Evolutionary conservation across 1,140 invertebrate genomes (phyloP), one percentile per base, ranked within the genome.

Genomic region (Fopius arisanus): DNA sequence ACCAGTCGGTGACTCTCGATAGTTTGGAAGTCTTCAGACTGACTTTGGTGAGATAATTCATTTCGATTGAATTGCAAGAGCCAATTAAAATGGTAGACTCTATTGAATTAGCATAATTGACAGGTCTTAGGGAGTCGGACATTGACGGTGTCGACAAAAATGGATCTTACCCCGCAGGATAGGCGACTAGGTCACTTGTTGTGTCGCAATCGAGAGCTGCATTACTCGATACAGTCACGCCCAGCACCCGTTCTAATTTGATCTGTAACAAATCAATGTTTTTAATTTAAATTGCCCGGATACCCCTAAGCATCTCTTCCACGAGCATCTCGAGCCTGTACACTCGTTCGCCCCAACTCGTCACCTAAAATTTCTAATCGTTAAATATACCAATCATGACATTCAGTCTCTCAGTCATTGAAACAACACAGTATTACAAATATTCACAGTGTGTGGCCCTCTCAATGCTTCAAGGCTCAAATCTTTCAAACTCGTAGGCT

Each of bases 181-280:
- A 98, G 9, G 96, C 96, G 76, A 98, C 92, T 67, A 94, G 89
- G 78, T 96, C 96, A 54, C 92, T 93, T 82, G 93, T 93, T 40
- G 93, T 92, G 85, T 97, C 95, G 87, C 93, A 95, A 87, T 95
- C 95, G 78, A 98, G 90, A 6, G 95, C 95, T 77, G 96, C 94
- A 91, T 97, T 98, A 83, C 92, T 96, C 81, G 92, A 92, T 37
- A 97, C 95, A 28, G 97, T 98, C 78, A 98, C 90, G 70, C 97
- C 97, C 77, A 98, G 89, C 67, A 98, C 96, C 79, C 93, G 92
- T 90, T 98, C 96, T 84, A 98, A 91, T 86, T 96, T 96, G 80
- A 98, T 95, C 97, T 98, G 90, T 81, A 94, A 92, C 69, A 82
- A 84, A 86, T 78, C 69, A 29, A 12, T 26, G 51, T 67, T 73